Base-by-base conservation (phyloP, 2,113 vertebrate genomes). In the Cololabis saira region DNA sequence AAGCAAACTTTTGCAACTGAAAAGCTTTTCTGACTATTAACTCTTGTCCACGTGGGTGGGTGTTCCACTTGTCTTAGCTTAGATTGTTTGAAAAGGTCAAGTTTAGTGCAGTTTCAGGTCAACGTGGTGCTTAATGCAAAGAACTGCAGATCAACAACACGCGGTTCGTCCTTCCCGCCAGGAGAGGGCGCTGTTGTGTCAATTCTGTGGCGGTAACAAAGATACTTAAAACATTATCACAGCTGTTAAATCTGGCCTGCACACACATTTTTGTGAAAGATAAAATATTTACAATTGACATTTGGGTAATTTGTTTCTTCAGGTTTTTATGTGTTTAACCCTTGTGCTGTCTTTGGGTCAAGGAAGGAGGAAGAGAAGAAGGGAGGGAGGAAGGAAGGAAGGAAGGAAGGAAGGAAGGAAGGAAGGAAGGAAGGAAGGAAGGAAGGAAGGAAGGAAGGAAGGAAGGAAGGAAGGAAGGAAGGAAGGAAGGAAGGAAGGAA, bases 141-240 rank as follows among this genome's bases (percentile, higher is more conserved):
- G 21, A 40, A 0, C 12, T 13, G 22, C 18, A 4, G 1, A 57
- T 56, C 0, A 50, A 6, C 21, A 47, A 12, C 18, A 5, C 0
- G 42, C 50, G 0, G n/a, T 51, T 3, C 15, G 10, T 53, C 4
- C 7, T 27, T 1, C 8, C 0, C 11, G 16, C 64, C 90, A 84
- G 74, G 21, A 81, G 90, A 74, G 81, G 10, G 72, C 61, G 33
- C 51, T 59, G 48, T 42, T 67, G 76, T 57, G 16, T 67, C 9
- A 17, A 2, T 5, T 1, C 17, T 12, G n/a, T 47, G 10, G 7
- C 10, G 16, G n/a, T 10, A 10, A 4, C 17, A 10, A n/a, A 18
- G 44, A 14, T 17, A 37, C 33, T 37, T 37, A 37, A 37, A 1
- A 45, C 6, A 10, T 17, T 17, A 15, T 47, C n/a, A 47, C 0